A percentile compares a stretch with the other conserved stretches of the same genome.
phyloP scores from a whole-genome alignment of 2,113 vertebrate genomes.

The Alexandromys fortis region DNA sequence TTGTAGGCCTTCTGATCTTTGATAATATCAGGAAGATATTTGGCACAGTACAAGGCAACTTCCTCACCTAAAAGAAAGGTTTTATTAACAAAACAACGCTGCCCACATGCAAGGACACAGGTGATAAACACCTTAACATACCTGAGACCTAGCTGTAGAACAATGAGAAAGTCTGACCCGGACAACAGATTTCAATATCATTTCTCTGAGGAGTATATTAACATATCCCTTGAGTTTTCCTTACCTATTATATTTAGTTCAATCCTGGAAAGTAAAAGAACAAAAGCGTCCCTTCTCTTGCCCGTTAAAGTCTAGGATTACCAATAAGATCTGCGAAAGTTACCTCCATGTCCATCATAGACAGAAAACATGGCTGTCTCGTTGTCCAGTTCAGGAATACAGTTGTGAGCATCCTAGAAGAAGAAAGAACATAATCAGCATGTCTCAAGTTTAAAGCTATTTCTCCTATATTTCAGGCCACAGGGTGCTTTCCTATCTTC shows the following conservation, averaged over 20 bases:
- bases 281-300: background rate
- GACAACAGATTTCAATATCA: slow-evolving; percentile 55
- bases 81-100: slow-evolving; percentile 24
- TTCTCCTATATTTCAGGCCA: slow-evolving; percentile 17
- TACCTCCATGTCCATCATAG: slow-evolving; percentile 99
- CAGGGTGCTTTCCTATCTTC: background rate
- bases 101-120: slow-evolving; percentile 15
- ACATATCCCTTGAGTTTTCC: slow-evolving; percentile 26
- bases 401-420: slow-evolving; percentile 98
- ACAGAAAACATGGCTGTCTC: slow-evolving; percentile 99
- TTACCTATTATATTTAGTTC: slow-evolving; percentile 18
- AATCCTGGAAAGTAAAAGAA: slow-evolving; percentile 39
- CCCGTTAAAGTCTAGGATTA: background rate
- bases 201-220: background rate
- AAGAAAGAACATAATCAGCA: slow-evolving; percentile 15
- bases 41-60: slow-evolving; percentile 98
- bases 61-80: slow-evolving; percentile 92
- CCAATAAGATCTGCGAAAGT: slow-evolving; percentile 56
- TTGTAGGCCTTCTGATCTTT: slow-evolving; percentile 98
- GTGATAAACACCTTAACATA: slow-evolving; percentile 24
- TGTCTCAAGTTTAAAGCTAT: slow-evolving; percentile 30
- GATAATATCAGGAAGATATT: slow-evolving; percentile 98
- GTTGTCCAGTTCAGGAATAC: slow-evolving; percentile 95
- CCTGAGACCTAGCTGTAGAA: slow-evolving; percentile 21
- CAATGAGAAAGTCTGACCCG: slow-evolving; percentile 40